Evolutionary conservation across 2,113 vertebrate genomes (phyloP), one percentile per base, ranked within the genome.

Genomic region (Felis chaus): DNA sequence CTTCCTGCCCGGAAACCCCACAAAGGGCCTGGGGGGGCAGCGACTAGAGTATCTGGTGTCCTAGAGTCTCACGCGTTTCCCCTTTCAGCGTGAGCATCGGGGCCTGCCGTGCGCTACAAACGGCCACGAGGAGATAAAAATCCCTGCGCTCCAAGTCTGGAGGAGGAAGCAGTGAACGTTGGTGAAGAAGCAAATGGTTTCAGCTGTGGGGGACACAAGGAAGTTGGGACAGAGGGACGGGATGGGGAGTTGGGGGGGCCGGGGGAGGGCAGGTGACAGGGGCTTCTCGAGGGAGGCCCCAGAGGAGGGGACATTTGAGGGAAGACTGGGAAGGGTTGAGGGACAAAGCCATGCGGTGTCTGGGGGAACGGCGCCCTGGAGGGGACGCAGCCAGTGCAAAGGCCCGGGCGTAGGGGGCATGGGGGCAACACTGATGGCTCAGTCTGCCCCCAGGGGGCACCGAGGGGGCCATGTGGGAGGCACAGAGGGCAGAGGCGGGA

Each of bases 361-460:
- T 6, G 39, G 4, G 36, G 69, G 53, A 29, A 27, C 1, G 27
- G 12, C 5, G 36, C 18, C 16, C 50, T 1, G n/a, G n/a, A 13
- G 2, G 3, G 63, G 36, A 33, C 69, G 4, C 16, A 6, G 81
- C 13, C 53, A 4, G 65, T 13, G 65, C 50, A 57, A 71, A 82
- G 65, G 27, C 55, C 29, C 14, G 0, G 31, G 61, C 31, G 53
- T 92, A 45, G 39, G 27, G 53, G 19, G 31, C 50, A 27, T 10
- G 15, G 36, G 3, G 3, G n/a, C 25, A 6, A 23, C 0, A 23
- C 48, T 39, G 66, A 18, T 9, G 0, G 1, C 66, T 71, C 23
- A 39, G 66, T 41, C 12, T 0, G 12, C 71, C 74, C 41, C 9
- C 41, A 31, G 27, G 27, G 12, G 69, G 7, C 5, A 61, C 16